Evolutionary conservation across 2,797 vertebrate species (phyloP), one percentile per base, ranked within the genome.

Genomic region (Odontamblyopus rebecca): DNA sequence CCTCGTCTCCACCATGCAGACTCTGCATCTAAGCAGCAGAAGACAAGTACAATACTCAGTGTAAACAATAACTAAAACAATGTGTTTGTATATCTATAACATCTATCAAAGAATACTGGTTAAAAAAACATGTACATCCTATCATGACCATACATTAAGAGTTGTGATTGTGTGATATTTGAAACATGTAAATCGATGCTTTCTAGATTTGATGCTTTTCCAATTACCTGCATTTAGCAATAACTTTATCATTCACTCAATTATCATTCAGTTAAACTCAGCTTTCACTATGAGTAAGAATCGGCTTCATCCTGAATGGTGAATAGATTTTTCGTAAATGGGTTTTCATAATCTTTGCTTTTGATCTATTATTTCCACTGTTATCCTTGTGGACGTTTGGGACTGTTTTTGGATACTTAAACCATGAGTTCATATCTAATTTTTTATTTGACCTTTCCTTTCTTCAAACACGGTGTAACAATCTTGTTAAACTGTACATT

Each of bases 1-100:
- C 97, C 64, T 97, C 97, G 81, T 96, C 95, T 2, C 98, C 96
- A 0, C 90, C 96, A 74, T 95, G 94, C 81, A 99, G 93, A 71
- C 92, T 94, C 89, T 97, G 96, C 97, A 99, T 99, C 98, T 99
- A 80, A 72, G 32, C 77, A 26, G 4, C 66, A 72, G 23, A 75
- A 11, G 16, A 41, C 13, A 48, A 48, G 12, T 44, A 44, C 41
- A 44, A 44, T 44, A 44, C 41, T 12, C 9, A 7, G 32, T 41
- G 11, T 15, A 48, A 48, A 48, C 13, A 48, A 44, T 44, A 44
- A 44, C 9, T 44, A 44, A 44, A 44, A 48, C 12, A 4, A 13
- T 15, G 12, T 48, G 44, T 15, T 13, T 48, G 13, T 3, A 48
- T 48, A 48, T 48, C 12, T 4, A 48, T 48, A 48, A 48, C 44